Evolutionary conservation across 1,140 invertebrate genomes (phyloP).

Genomic region (Anoplophora glabripennis): DNA sequence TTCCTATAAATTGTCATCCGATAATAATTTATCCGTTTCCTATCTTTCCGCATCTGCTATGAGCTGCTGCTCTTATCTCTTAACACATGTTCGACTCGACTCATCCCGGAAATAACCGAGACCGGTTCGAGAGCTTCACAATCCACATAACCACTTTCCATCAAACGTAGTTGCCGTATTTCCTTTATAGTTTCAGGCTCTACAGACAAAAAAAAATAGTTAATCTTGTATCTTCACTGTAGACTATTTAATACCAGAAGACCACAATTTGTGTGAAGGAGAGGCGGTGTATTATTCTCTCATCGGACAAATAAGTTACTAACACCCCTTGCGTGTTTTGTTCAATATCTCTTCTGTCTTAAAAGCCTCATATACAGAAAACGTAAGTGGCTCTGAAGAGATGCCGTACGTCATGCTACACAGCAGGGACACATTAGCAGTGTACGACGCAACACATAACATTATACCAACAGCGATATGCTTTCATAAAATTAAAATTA

Average conservation of each 20-base stretch:
- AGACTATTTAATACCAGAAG: too few species aligned
- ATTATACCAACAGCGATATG: neutral
- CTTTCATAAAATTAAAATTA: neutral
- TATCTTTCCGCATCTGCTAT: slow-evolving; percentile 14
- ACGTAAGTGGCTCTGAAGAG: neutral
- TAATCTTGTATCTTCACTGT: too few species aligned
- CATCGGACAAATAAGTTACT: too few species aligned
- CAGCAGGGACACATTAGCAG: neutral
- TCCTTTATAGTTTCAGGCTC: neutral
- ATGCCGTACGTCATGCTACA: neutral
- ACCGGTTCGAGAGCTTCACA: slow-evolving; percentile 10
- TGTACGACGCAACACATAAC: neutral
- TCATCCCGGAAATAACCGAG: slow-evolving; percentile 16
- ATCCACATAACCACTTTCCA: slow-evolving; percentile 8
- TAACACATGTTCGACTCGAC: slow-evolving; percentile 19
- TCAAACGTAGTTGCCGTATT: slow-evolving; percentile 9
- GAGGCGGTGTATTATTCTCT: too few species aligned
- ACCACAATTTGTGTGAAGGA: too few species aligned
- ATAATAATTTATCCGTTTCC: slow-evolving; percentile 17
- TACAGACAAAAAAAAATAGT: neutral
- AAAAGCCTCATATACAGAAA: neutral
- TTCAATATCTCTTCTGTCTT: neutral
- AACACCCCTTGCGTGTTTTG: too few species aligned
- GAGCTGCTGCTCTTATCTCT: neutral
- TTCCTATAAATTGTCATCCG: neutral